Evolutionary conservation across 2,797 vertebrate species (phyloP).

Genomic region (Syngnathus acus): DNA sequence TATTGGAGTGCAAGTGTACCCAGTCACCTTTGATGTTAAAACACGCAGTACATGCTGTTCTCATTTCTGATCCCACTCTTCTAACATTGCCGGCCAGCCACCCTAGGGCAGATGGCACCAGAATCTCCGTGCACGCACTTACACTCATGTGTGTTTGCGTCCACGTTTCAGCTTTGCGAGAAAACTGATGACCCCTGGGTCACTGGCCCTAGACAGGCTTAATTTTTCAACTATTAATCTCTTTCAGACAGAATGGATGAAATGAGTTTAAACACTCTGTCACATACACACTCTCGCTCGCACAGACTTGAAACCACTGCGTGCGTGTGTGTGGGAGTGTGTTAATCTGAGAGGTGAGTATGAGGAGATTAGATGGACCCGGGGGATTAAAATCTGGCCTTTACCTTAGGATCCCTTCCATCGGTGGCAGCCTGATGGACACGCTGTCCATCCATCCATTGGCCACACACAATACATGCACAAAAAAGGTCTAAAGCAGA

Average conservation of each 20-base stretch:
- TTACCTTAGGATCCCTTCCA: constrained; percentile 64
- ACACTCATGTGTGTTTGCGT: constrained; percentile 25
- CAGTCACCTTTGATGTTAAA: constrained; percentile 62
- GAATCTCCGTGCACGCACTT: constrained; percentile 23
- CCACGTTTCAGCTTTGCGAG: constrained; percentile 42
- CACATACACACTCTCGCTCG: constrained; percentile 22
- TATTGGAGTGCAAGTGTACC: constrained; percentile 32
- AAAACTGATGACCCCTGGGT: constrained; percentile 59
- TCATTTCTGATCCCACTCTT: constrained; percentile 53
- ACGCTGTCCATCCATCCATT: no score
- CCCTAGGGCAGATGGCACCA: constrained; percentile 58
- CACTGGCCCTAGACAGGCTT: constrained; percentile 63
- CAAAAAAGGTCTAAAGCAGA: constrained; percentile 12
- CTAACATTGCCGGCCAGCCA: constrained; percentile 43
- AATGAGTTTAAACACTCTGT: constrained; percentile 42
- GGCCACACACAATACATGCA: constrained; percentile 9
- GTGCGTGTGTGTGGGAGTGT: constrained; percentile 29
- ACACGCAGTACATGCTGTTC: constrained; percentile 62
- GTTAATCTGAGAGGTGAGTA: constrained; percentile 71
- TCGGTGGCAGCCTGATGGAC: constrained; percentile 49
- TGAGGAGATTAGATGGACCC: constrained; percentile 69
- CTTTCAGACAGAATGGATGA: constrained; percentile 44
- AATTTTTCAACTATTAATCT: constrained; percentile 75
- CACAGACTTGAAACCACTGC: constrained; percentile 27
- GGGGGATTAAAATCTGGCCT: constrained; percentile 71